Evolutionary conservation across 2,113 vertebrate genomes (phyloP).

Genomic region (Varanus komodoensis): DNA sequence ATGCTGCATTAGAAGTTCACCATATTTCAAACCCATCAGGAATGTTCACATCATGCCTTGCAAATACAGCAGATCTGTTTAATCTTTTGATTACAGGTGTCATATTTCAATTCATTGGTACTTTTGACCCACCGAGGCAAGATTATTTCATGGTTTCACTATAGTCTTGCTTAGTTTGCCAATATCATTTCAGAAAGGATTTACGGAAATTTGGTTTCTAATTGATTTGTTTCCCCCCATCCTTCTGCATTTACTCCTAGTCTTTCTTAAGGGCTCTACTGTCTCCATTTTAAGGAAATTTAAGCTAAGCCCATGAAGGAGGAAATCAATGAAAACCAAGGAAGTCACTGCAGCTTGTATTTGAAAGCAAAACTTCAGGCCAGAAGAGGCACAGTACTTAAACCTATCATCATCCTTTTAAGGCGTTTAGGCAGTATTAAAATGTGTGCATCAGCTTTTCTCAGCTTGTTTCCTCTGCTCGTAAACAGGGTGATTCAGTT

Average conservation of each 20-base stretch:
- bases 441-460: neutral
- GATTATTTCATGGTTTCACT: too few relatives aligned
- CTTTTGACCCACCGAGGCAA: neutral
- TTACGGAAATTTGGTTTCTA: neutral
- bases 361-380: neutral
- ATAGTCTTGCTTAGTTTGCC: too few relatives aligned
- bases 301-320: neutral
- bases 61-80: neutral
- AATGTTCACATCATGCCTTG: neutral
- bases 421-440: neutral
- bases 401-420: neutral
- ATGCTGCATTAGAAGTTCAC: neutral
- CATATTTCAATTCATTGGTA: neutral
- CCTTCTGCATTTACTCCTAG: too few relatives aligned
- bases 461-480: neutral
- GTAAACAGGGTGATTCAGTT: neutral
- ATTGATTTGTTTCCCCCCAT: too few relatives aligned
- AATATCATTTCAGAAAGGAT: neutral
- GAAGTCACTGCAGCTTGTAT: neutral
- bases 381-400: neutral
- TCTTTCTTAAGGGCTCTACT: neutral
- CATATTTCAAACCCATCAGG: neutral
- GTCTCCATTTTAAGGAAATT: neutral
- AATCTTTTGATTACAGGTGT: neutral
- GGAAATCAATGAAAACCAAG: neutral